Evolutionary conservation across 2,113 vertebrate species (phyloP).

Genomic region (Ivindomyrus marchei): DNA sequence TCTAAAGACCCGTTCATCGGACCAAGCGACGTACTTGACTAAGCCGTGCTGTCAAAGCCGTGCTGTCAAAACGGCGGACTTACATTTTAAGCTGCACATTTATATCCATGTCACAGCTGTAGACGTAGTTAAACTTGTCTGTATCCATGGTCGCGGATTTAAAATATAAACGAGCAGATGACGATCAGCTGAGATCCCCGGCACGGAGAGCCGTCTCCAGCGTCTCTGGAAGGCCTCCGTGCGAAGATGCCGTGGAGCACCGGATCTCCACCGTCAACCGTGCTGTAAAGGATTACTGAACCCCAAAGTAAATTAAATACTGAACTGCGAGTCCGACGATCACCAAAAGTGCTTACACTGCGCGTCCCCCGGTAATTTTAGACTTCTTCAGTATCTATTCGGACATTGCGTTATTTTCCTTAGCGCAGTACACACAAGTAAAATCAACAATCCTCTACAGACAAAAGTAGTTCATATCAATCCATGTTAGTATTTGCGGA

Average conservation of each 20-base stretch:
- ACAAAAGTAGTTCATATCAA: constrained; percentile 28
- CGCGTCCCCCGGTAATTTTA: constrained; percentile 30
- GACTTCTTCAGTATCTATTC: constrained; percentile 28
- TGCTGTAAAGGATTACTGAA: background rate
- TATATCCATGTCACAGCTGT: constrained; percentile 93
- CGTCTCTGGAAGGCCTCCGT: background rate
- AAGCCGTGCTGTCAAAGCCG: background rate
- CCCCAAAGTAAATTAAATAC: background rate
- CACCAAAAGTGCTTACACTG: background rate
- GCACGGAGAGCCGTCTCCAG: background rate
- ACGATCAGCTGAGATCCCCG: constrained; percentile 27
- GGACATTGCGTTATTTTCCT: constrained; percentile 45
- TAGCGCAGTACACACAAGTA: constrained; percentile 30
- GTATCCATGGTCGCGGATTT: constrained; percentile 62
- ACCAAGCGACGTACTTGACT: constrained; percentile 16
- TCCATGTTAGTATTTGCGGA: fast-evolving
- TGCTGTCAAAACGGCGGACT: constrained; percentile 46
- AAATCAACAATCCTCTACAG: constrained; percentile 39
- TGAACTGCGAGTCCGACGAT: background rate
- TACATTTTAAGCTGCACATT: constrained; percentile 97
- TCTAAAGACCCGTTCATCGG: background rate
- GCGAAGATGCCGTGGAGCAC: background rate
- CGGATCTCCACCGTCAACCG: background rate
- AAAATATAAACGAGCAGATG: constrained; percentile 17
- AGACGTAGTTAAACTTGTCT: constrained; percentile 87